Evolutionary conservation across 1,140 invertebrate species (phyloP), one percentile per base, ranked within the genome.

Genomic region (Tetragnatha versicolor): DNA sequence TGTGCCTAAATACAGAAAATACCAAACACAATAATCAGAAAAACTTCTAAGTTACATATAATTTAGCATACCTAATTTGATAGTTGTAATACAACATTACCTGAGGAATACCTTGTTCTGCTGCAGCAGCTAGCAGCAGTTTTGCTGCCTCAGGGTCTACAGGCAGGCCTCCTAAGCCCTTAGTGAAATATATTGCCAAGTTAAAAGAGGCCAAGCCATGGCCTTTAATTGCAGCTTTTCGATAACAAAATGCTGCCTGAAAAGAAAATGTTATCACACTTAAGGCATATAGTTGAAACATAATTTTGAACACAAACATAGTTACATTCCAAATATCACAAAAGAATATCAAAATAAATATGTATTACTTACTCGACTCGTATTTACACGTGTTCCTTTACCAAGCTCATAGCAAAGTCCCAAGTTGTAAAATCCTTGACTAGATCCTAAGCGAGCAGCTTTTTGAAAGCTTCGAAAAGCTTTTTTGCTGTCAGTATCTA

Each of bases 331-430:
- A 47, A 47, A 47, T 47, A 2, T 2, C 12, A 47, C 12, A 47
- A 47, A 47, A 47, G 39, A 45, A 45, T 9, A 17, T 9, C 39
- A 45, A 45, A 45, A 45, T 9, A 17, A 45, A 47, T 17, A 47
- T 9, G 0, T n/a, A 37, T 0, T 35, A 68, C 22, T 75, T 82
- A 86, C 85, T 81, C 84, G 79, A 33, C 65, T 61, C 10, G 83
- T 47, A 80, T 85, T 80, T 53, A 81, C 79, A 42, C 81, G 78
- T 5, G 84, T 82, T 33, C 85, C 85, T 66, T 77, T 81, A 5
- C 85, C 85, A 17, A 79, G 81, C 79, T 86, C 84, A 66, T 84
- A 85, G 68, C 85, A 85, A 9, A 86, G 42, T 9, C 82, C 85
- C n/a, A 84, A 70, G 68, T 86, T 86, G 79, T 83, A 86, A 39